Evolutionary conservation across 2,113 vertebrate genomes (phyloP).

Genomic region (Lipophrys pholis): DNA sequence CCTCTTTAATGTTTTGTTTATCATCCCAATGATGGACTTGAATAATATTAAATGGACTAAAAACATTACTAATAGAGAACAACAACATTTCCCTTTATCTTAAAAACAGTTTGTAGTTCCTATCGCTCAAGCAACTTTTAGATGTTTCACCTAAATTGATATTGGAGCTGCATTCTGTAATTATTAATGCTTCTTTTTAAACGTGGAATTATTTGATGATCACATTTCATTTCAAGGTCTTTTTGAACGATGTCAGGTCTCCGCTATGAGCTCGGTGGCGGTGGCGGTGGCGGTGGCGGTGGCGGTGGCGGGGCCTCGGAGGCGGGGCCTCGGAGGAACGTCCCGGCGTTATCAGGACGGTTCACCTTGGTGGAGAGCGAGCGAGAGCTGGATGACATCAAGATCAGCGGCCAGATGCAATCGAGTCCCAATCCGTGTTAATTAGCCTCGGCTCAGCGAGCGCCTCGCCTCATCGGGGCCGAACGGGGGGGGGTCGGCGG

Average conservation of each 20-base stretch:
- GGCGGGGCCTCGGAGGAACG: background rate
- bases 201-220: background rate
- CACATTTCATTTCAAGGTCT: background rate
- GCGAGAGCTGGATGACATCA: slow-evolving; percentile 22
- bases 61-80: no score
- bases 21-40: no score
- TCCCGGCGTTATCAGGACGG: slow-evolving; percentile 12
- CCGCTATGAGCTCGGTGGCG: no score
- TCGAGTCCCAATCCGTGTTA: slow-evolving; percentile 45
- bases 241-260: background rate
- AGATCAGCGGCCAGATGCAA: slow-evolving; percentile 45
- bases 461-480: slow-evolving; percentile 33
- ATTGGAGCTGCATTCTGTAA: no score
- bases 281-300: background rate
- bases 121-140: no score
- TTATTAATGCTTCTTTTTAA: no score
- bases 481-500: slow-evolving; percentile 2
- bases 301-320: background rate
- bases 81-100: no score
- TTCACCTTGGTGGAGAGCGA: slow-evolving; percentile 35
- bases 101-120: no score
- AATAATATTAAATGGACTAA: no score
- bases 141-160: no score
- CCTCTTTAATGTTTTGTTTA: no score
- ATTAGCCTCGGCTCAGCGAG: slow-evolving; percentile 61